Percentiles rank a stretch among this genome's conserved stretches.
These are phyloP conservation scores for Periphyllus acericola DNA, from an alignment of 2,888 invertebrate genomes.

Conservation along the genomic window DNA sequence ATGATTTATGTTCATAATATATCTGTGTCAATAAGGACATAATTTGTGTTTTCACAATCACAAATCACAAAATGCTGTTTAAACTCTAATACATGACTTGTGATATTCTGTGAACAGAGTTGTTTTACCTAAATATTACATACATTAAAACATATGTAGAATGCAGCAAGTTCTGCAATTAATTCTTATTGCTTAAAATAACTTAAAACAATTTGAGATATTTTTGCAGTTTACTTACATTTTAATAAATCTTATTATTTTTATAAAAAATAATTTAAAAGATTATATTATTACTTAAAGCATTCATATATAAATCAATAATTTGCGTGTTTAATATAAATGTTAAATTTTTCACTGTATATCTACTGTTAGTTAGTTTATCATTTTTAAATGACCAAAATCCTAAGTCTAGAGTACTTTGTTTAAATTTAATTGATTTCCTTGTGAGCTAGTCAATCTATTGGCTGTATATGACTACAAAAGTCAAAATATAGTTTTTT, in stretches of 20 bases:
- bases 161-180: neutral
- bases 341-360: neutral
- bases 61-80: neutral
- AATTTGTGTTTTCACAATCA: no score
- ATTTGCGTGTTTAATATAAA: neutral
- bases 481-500: slow-evolving; percentile 3
- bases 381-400: slow-evolving; percentile 15
- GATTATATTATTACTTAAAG: slow-evolving; percentile 1
- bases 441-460: slow-evolving; percentile 31
- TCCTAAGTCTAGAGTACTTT: slow-evolving; percentile 8
- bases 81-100: neutral
- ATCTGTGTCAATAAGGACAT: neutral
- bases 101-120: neutral
- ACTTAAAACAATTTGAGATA: neutral
- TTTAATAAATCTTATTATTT: neutral
- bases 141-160: neutral
- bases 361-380: neutral
- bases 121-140: neutral
- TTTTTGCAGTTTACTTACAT: neutral
- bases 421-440: slow-evolving; percentile 11
- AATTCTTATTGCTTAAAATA: neutral
- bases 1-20: neutral
- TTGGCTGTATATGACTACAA: slow-evolving; percentile 12
- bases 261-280: neutral
- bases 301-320: neutral